A percentile compares a stretch with the other conserved stretches of the same genome.
These are phyloP conservation scores for Tholera decimalis DNA, from an alignment of 2,888 invertebrate species.

Conservation along the genomic window DNA sequence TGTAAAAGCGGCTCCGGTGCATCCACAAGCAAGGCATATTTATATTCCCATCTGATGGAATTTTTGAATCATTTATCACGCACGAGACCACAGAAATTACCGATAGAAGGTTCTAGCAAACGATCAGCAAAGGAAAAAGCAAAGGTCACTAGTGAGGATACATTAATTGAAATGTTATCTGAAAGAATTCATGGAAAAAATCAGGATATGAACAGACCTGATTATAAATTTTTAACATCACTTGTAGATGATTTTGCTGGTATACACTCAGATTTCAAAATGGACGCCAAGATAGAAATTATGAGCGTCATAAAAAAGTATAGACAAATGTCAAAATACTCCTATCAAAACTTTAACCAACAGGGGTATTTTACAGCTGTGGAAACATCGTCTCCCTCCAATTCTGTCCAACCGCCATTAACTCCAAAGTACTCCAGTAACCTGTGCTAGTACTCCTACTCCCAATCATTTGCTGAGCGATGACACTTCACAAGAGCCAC, in stretches of 20 bases:
- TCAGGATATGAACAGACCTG: conserved; percentile 9
- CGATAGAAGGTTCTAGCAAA: conserved; percentile 1
- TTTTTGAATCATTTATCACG: conserved; percentile 6
- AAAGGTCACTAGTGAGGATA: too few species aligned
- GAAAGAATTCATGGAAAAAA: conserved; percentile 4
- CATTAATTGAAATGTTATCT: conserved; percentile 4
- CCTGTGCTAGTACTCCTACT: too few species aligned
- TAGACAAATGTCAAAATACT: background rate
- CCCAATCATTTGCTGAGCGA: too few species aligned
- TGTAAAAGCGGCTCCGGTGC: background rate
- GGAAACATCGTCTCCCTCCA: conserved; percentile 3
- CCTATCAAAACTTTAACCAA: background rate
- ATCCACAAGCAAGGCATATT: background rate
- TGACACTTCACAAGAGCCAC: too few species aligned
- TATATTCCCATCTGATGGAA: background rate
- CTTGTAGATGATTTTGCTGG: conserved; percentile 4
- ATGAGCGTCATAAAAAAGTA: background rate
- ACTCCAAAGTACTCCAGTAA: too few species aligned
- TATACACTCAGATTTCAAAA: conserved; percentile 11
- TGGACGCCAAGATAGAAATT: conserved; percentile 5
- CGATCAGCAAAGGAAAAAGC: too few species aligned
- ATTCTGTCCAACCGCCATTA: too few species aligned
- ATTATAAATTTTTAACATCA: conserved; percentile 1
- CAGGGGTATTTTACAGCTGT: conserved; percentile 2
- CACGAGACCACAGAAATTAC: conserved; percentile 4